Evolutionary conservation across 2,113 vertebrate genomes (phyloP), one percentile per base, ranked within the genome.

Genomic region (Phoxinus phoxinus): DNA sequence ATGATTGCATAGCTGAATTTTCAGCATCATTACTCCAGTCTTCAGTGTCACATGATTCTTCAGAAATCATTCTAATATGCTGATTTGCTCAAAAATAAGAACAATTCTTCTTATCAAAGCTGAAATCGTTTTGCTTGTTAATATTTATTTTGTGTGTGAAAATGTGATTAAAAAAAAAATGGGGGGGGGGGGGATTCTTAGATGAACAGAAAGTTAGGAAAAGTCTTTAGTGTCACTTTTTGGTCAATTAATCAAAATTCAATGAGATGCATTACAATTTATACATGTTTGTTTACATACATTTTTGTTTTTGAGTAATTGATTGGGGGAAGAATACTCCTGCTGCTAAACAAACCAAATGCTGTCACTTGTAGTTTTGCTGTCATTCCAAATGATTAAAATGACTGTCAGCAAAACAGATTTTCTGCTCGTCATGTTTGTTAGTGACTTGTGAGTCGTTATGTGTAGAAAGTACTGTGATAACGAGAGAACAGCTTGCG

Each of bases 401-500:
- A 37, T 17, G 6, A 10, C 17, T 8, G 2, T 32, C 17, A 41
- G 19, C 53, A 61, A 79, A 79, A 61, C 56, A 75, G 46, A 32
- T 76, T 53, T 51, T 53, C 48, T 53, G 21, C 9, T 76, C 10
- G 48, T 76, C 74, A 76, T 53, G 25, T 69, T 30, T 82, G 23
- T 67, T 19, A 71, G 27, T 32, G 81, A 53, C 65, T 69, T 17
- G 4, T 56, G 74, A 53, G 46, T 53, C 1, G 13, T 46, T 15
- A 23, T 10, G 9, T 73, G 65, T 48, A 17, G 35, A 44, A 44
- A 63, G 53, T 65, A 19, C 67, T 44, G 37, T 58, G 19, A 23
- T 48, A 46, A 48, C 35, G 53, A 21, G 44, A 58, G 58, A 48
- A 82, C 71, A 65, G 35, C 41, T 67, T 56, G 35, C 30, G 51